Conservation (phyloP, 1,140 invertebrate genomes). For the Heliconius hewitsoni region DNA sequence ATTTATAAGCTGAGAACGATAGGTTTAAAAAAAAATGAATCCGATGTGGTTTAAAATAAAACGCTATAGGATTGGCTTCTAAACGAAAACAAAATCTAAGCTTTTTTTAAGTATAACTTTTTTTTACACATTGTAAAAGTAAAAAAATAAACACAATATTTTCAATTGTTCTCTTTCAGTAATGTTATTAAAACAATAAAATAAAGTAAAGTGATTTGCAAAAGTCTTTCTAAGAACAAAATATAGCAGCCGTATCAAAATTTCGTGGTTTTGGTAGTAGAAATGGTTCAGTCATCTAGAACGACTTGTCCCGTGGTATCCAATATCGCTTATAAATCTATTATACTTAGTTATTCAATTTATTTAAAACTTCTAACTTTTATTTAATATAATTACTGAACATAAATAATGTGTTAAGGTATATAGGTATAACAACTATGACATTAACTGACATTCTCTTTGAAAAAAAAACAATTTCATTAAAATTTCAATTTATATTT, state of each 20-base stretch:
- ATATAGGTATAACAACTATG: too few species aligned
- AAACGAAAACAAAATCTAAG: too few species aligned
- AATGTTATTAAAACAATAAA: background rate
- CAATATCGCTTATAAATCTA: background rate
- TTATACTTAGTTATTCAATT: background rate
- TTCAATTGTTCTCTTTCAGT: background rate
- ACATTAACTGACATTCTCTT: too few species aligned
- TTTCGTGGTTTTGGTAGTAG: background rate
- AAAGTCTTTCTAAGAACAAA: background rate
- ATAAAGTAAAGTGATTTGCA: background rate
- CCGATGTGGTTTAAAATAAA: too few species aligned
- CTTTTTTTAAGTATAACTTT: too few species aligned
- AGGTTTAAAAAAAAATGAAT: too few species aligned
- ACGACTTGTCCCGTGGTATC: background rate
- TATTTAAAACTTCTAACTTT: background rate
- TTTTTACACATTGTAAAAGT: background rate
- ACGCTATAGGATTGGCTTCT: too few species aligned
- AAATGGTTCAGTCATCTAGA: background rate
- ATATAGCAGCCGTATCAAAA: background rate
- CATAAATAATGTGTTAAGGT: too few species aligned
- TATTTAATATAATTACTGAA: too few species aligned
- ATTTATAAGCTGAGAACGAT: too few species aligned
- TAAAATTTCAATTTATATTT: too few species aligned
- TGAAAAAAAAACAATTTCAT: too few species aligned
- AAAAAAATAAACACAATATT: background rate